Evolutionary conservation across 64 coral and sea anemone species (phyloP), one percentile per base, ranked within the genome.

Genomic region (Cladopsammia gracilis): DNA sequence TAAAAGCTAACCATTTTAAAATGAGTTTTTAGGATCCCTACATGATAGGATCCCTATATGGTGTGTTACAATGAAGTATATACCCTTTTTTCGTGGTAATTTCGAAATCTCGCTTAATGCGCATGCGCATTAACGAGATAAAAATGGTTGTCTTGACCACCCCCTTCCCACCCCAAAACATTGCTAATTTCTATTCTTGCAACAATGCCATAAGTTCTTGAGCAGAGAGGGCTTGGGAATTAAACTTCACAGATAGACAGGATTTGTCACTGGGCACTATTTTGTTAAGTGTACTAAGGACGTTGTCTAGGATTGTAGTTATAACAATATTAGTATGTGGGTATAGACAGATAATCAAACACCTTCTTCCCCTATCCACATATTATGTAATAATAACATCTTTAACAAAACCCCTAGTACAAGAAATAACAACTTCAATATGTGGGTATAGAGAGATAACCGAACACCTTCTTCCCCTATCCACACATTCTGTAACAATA

Each of bases 121-220:
- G n/a, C n/a, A n/a, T n/a, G n/a, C n/a, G n/a, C n/a, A n/a, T n/a
- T n/a, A n/a, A n/a, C n/a, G n/a, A n/a, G n/a, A n/a, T n/a, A 53
- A 87, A 87, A 87, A 25, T 87, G 83, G 83, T 87, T 87, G 83
- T 87, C 48, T 71, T 51, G 83, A 86, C 64, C 83, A 71, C 64
- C 66, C 47, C 64, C 25, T 71, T 71, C 69, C 69, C 69, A 71
- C 25, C 69, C 69, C 26, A 71, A 15, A 71, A 71, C 69, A 71
- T 71, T 71, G 69, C 69, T 72, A 72, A 72, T 72, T 72, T 44
- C 70, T 72, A 72, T 72, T 72, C 25, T 72, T 72, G 70, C 70
- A 72, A 72, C 26, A 44, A 72, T 72, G 70, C 11, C 70, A 72
- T 72, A 72, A 72, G 70, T 45, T 72, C 70, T 44, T 72, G 10